Percentiles rank a stretch among this genome's conserved stretches.
Conservation (phyloP, 2,888 invertebrate genomes). For the Alloplasta piceator region DNA sequence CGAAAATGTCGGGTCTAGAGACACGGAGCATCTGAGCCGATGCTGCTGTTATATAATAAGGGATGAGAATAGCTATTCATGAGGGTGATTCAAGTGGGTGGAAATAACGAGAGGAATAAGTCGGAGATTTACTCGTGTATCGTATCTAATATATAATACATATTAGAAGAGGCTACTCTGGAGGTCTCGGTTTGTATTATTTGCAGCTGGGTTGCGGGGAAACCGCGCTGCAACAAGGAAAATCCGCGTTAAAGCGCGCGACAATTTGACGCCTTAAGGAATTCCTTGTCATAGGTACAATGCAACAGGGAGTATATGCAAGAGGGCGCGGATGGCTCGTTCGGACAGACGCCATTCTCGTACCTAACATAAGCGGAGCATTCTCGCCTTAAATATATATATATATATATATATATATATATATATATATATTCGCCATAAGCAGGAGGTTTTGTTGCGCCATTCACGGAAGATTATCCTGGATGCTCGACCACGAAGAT, state of each 20-base stretch:
- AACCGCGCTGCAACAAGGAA: constrained; percentile 52
- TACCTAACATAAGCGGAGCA: constrained; percentile 72
- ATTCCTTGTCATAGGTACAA: constrained; percentile 31
- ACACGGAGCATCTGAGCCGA: neutral
- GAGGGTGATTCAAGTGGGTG: constrained; percentile 63
- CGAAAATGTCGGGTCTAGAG: too few relatives aligned
- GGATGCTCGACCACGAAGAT: constrained; percentile 49
- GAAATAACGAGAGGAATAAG: constrained; percentile 61
- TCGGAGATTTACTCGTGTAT: neutral
- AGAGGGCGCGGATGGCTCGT: neutral
- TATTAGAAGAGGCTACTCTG: constrained; percentile 20
- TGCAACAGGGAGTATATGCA: constrained; percentile 39
- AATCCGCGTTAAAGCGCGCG: constrained; percentile 64
- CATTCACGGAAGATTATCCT: constrained; percentile 80
- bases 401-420: too few relatives aligned
- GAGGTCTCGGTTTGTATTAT: constrained; percentile 57
- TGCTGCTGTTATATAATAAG: neutral
- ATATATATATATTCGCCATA: neutral
- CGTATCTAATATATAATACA: neutral
- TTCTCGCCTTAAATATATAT: constrained; percentile 76
- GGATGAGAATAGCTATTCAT: constrained; percentile 1
- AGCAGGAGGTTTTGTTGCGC: constrained; percentile 66
- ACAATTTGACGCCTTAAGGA: constrained; percentile 60
- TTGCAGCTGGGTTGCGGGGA: constrained; percentile 16
- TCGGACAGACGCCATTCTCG: constrained; percentile 33